phyloP scores from a whole-genome alignment of 1,140 invertebrate species.

The Zaprionus ornatus region DNA sequence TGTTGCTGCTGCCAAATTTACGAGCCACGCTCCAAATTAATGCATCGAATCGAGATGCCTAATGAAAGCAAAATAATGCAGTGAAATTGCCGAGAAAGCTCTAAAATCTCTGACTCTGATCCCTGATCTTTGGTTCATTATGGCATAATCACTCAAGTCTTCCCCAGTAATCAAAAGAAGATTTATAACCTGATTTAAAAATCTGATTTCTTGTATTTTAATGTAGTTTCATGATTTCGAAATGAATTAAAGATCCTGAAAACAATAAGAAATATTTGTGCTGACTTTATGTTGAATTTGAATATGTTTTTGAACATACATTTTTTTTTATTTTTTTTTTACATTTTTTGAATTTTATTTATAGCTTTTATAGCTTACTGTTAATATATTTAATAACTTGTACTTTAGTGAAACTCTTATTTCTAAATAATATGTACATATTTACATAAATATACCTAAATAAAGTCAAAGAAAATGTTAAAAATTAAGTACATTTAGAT shows the following conservation, averaged over 20 bases:
- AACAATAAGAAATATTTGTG: too few relatives aligned
- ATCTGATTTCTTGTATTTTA: neutral
- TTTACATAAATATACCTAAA: too few relatives aligned
- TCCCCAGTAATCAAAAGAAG: neutral
- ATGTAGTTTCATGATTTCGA: neutral
- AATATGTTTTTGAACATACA: too few relatives aligned
- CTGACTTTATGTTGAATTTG: too few relatives aligned
- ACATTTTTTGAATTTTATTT: too few relatives aligned
- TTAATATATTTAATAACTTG: too few relatives aligned
- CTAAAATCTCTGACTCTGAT: conserved; percentile 8
- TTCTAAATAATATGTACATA: too few relatives aligned
- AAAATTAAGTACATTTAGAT: too few relatives aligned
- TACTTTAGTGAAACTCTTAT: too few relatives aligned
- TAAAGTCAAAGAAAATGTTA: too few relatives aligned
- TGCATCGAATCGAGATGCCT: conserved; percentile 25
- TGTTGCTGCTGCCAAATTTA: conserved; percentile 42
- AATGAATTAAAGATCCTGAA: neutral
- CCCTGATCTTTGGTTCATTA: neutral
- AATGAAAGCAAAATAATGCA: conserved; percentile 19
- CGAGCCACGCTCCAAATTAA: conserved; percentile 28
- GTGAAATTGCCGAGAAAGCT: conserved; percentile 6
- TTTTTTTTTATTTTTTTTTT: too few relatives aligned
- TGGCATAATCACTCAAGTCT: neutral
- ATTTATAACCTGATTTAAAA: neutral
- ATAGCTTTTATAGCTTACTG: too few relatives aligned